phyloP scores from a whole-genome alignment of 2,797 vertebrate genomes.

The Glossophaga mutica region DNA sequence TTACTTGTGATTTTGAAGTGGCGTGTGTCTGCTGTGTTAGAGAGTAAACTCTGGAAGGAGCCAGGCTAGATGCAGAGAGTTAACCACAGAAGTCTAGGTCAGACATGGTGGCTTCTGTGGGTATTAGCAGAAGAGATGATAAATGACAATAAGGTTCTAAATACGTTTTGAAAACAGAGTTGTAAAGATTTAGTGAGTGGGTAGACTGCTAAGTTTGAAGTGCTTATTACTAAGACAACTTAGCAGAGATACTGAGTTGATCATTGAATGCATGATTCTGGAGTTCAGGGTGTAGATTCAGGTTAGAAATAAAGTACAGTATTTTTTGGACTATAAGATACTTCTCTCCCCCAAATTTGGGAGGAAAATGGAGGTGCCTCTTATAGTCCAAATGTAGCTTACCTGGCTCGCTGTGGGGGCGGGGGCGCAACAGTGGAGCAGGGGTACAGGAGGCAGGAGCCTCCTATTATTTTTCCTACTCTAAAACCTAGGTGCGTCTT shows the following conservation, averaged over 20 bases:
- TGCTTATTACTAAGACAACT: background rate
- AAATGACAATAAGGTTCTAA: background rate
- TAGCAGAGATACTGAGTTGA: background rate
- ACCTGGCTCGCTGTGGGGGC: too few species aligned
- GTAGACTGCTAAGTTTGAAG: background rate
- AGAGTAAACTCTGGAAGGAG: background rate
- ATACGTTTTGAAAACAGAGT: background rate
- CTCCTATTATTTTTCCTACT: too few species aligned
- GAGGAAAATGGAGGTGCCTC: too few species aligned
- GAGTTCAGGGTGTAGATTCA: background rate
- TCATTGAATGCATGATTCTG: conserved; percentile 7
- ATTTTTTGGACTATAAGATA: too few species aligned
- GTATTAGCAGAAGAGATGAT: background rate
- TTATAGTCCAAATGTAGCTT: too few species aligned
- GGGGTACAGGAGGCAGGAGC: too few species aligned
- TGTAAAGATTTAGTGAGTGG: background rate
- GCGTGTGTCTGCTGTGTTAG: background rate
- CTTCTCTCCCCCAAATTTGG: too few species aligned
- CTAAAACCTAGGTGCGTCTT: too few species aligned
- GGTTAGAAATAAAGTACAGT: background rate
- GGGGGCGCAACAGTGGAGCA: too few species aligned
- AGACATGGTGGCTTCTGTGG: background rate
- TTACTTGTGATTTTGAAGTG: background rate
- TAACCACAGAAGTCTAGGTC: background rate
- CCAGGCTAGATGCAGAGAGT: background rate